Evolutionary conservation across 2,113 vertebrate species (phyloP).

Genomic region (Bufo bufo): DNA sequence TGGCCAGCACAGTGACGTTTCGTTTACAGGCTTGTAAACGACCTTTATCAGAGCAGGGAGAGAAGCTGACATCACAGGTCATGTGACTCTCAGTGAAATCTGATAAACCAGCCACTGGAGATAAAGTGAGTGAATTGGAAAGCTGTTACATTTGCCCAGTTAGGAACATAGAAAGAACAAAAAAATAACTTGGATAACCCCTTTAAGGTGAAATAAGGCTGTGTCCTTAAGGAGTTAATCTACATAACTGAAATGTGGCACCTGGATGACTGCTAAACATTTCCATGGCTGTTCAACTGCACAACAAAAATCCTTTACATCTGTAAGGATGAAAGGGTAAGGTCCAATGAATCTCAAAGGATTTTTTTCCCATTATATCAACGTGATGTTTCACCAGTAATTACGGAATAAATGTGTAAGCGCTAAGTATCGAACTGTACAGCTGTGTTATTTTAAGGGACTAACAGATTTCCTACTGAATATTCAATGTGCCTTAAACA

Average conservation of each 20-base stretch:
- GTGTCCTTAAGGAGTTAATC: too few relatives aligned
- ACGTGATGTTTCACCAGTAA: conserved; percentile 19
- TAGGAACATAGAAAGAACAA: too few relatives aligned
- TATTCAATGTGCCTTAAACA: conserved; percentile 17
- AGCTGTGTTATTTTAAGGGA: conserved; percentile 16
- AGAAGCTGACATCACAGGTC: too few relatives aligned
- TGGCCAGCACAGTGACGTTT: too few relatives aligned
- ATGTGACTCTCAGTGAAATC: too few relatives aligned
- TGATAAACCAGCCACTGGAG: too few relatives aligned
- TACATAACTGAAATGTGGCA: not conserved
- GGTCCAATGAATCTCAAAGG: conserved; percentile 20
- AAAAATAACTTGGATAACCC: too few relatives aligned
- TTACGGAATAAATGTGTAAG: conserved; percentile 26
- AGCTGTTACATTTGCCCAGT: too few relatives aligned
- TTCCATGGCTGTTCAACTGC: not conserved
- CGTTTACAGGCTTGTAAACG: too few relatives aligned
- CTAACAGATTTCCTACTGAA: conserved; percentile 43
- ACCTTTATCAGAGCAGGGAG: too few relatives aligned
- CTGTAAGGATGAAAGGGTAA: conserved; percentile 26
- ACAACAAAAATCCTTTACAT: conserved; percentile 42
- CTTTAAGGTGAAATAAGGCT: too few relatives aligned
- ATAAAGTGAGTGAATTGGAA: too few relatives aligned
- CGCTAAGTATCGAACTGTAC: conserved; percentile 28
- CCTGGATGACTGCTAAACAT: not conserved
- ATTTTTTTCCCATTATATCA: not conserved